Percentiles rank a stretch among this genome's conserved stretches.
Conservation (phyloP, 2,113 vertebrate species). For the Kryptolebias marmoratus region DNA sequence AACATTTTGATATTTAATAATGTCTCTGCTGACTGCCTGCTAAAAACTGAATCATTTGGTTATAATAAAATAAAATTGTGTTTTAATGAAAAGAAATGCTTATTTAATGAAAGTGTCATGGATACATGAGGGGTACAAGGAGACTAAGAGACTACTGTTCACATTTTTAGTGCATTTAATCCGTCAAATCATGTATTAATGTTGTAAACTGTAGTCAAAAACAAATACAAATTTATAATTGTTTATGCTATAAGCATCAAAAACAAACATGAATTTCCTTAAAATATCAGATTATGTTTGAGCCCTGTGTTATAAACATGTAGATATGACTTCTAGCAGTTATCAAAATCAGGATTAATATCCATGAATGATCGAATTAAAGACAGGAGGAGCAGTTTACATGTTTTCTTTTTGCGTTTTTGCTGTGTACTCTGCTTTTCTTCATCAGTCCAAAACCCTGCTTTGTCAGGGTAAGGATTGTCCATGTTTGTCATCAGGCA, state of each 20-base stretch:
- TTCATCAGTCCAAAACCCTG: no score
- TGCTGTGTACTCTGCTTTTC: no score
- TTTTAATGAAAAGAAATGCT: not conserved
- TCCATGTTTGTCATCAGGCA: no score
- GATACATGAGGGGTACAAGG: not conserved
- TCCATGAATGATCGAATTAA: no score
- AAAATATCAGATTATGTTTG: not conserved
- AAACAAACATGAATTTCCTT: not conserved
- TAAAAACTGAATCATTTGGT: not conserved
- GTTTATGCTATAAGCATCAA: no score
- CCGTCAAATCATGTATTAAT: not conserved
- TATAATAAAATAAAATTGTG: not conserved
- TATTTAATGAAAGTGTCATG: not conserved
- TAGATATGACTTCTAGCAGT: no score
- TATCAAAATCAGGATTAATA: no score
- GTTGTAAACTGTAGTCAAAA: not conserved
- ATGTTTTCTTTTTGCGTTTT: no score
- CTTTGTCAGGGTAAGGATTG: no score
- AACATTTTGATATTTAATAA: no score
- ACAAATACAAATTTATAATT: not conserved
- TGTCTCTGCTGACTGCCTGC: not conserved
- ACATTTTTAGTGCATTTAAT: not conserved
- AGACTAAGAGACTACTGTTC: not conserved
- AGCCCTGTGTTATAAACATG: no score
- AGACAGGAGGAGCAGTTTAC: no score